Conservation (phyloP, 2,113 vertebrate genomes). For the human (Homo sapiens) region DNA sequence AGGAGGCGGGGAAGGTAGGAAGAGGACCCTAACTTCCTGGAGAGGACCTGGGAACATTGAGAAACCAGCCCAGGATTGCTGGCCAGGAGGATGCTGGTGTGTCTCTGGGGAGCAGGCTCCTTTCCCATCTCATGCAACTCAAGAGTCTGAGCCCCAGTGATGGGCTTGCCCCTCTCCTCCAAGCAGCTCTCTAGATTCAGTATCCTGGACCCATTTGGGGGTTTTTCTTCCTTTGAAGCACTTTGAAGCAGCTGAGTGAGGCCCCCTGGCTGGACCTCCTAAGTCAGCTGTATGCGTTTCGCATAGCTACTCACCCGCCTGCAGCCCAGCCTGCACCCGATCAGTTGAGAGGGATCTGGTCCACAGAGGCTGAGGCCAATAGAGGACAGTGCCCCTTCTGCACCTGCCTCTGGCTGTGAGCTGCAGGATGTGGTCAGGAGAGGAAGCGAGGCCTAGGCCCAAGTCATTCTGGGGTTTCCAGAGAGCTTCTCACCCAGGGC, state of each 20-base stretch:
- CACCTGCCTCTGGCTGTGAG: background rate
- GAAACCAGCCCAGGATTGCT: background rate
- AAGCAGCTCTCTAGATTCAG: background rate
- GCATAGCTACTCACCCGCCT: background rate
- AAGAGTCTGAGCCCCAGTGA: background rate
- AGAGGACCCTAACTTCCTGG: rapidly evolving
- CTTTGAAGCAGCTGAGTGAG: background rate
- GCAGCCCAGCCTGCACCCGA: background rate
- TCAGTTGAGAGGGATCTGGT: background rate
- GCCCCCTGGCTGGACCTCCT: background rate
- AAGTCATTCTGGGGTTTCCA: slow-evolving; percentile 61
- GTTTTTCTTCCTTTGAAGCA: background rate
- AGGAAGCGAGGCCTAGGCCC: slow-evolving; percentile 26
- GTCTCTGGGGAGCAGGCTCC: background rate
- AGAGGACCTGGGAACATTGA: background rate
- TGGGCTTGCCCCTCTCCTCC: background rate
- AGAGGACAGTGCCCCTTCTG: background rate
- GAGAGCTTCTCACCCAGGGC: background rate
- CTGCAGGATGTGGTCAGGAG: slow-evolving; percentile 57
- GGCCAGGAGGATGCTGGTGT: background rate
- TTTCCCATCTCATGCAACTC: background rate
- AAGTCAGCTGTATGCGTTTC: rapidly evolving
- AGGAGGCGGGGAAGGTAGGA: rapidly evolving
- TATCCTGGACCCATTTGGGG: background rate
- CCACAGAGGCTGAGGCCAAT: background rate